Conservation (phyloP, 2,797 vertebrate genomes). For the Falco rusticolus region DNA sequence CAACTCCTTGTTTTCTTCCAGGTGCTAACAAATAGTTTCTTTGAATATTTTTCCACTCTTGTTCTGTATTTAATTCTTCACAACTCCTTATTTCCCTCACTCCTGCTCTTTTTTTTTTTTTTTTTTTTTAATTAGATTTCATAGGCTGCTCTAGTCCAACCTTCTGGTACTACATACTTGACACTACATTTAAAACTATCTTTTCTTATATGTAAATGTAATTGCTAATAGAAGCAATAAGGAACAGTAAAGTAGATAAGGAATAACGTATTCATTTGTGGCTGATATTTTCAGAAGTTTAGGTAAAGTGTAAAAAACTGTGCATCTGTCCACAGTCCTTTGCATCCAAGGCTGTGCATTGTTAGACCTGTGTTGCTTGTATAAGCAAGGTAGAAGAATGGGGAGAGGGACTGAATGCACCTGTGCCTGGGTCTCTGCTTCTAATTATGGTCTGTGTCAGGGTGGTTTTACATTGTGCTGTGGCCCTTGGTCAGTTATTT, state of each 20-base stretch:
- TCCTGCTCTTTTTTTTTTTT: background rate
- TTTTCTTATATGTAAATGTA: background rate
- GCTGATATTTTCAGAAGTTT: background rate
- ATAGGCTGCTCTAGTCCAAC: background rate
- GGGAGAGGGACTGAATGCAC: background rate
- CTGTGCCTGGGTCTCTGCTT: background rate
- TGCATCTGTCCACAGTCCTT: background rate
- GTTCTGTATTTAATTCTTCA: background rate
- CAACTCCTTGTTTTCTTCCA: slow-evolving; percentile 42
- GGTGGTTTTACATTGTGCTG: background rate
- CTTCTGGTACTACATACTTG: background rate
- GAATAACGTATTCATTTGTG: background rate
- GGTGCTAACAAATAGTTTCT: slow-evolving; percentile 12
- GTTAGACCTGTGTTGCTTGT: background rate
- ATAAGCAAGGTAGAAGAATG: background rate
- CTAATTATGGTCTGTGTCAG: background rate
- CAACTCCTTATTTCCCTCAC: background rate
- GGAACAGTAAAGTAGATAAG: background rate
- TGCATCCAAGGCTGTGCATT: background rate
- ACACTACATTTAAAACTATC: background rate
- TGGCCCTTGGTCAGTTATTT: background rate
- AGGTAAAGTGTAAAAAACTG: background rate
- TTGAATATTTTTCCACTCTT: slow-evolving; percentile 24
- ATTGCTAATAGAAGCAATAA: background rate
- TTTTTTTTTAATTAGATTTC: background rate